These are phyloP conservation scores for Ormyrus rosae DNA, from an alignment of 2,888 invertebrate species.

Conservation along the genomic window DNA sequence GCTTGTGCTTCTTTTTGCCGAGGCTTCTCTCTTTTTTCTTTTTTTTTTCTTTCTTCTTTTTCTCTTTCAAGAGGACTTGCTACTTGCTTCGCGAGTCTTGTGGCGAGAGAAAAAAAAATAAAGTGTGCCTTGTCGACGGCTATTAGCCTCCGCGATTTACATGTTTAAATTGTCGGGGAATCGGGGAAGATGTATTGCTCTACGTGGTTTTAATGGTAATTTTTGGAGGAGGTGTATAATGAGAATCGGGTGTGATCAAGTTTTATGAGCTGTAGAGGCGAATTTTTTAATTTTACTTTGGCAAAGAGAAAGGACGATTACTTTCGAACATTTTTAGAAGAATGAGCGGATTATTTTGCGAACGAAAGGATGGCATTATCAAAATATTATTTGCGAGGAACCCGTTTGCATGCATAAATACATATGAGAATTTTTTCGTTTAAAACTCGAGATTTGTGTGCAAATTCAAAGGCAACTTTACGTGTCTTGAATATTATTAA, in stretches of 20 bases:
- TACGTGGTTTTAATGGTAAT: neutral
- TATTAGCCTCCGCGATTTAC: conserved; percentile 20
- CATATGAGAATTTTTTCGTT: conserved; percentile 19
- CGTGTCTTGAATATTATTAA: conserved; percentile 44
- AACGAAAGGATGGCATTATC: no score
- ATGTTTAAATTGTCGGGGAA: neutral
- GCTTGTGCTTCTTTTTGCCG: neutral
- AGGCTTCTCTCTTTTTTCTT: neutral
- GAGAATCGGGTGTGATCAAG: no score
- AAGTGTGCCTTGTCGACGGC: neutral
- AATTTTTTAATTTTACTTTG: no score
- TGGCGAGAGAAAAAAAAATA: conserved; percentile 8
- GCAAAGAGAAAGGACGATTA: no score
- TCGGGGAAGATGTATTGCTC: neutral
- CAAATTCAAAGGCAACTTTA: conserved; percentile 42
- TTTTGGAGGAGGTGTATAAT: no score
- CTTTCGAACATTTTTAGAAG: no score
- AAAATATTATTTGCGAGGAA: conserved; percentile 21
- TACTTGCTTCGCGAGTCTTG: conserved; percentile 8
- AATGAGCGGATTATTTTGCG: no score
- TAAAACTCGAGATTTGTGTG: conserved; percentile 42
- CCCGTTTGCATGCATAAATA: conserved; percentile 22
- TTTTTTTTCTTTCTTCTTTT: neutral
- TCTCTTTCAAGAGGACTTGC: neutral
- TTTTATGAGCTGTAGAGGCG: no score